phyloP scores from a whole-genome alignment of 2,888 invertebrate genomes.

The Punctoribates punctum region DNA sequence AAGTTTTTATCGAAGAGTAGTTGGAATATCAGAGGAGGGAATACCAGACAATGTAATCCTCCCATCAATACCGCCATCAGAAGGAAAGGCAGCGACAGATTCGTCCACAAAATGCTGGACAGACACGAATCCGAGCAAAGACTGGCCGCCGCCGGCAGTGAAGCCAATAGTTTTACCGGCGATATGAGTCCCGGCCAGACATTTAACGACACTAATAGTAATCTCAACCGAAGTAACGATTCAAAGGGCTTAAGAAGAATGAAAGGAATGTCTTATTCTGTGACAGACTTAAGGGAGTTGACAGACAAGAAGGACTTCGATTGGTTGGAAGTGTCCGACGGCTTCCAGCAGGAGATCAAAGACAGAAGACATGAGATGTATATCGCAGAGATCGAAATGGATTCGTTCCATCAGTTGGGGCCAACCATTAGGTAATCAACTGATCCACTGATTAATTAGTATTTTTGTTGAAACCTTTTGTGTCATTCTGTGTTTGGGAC shows the following conservation, averaged over 20 bases:
- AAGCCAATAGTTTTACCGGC: neutral
- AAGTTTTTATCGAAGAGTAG: slow-evolving; percentile 43
- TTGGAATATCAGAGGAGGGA: slow-evolving; percentile 41
- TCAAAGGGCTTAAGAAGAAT: neutral
- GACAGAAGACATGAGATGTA: slow-evolving; percentile 46
- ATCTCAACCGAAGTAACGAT: slow-evolving; percentile 3
- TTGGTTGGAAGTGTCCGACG: slow-evolving; percentile 29
- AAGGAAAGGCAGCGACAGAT: slow-evolving; percentile 33
- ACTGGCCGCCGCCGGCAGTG: neutral
- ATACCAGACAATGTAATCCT: slow-evolving; percentile 8
- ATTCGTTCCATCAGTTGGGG: slow-evolving; percentile 46
- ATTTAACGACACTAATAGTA: neutral
- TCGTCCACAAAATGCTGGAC: slow-evolving; percentile 14
- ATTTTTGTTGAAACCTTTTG: neutral
- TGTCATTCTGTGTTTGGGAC: neutral
- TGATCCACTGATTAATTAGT: neutral
- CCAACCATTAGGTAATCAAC: slow-evolving; percentile 47
- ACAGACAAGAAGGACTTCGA: slow-evolving; percentile 32
- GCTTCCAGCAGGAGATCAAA: slow-evolving; percentile 41
- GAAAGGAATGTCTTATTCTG: slow-evolving; percentile 40
- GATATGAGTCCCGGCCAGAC: neutral
- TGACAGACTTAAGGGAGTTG: slow-evolving; percentile 40
- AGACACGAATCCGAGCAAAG: neutral
- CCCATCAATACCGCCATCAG: slow-evolving; percentile 24
- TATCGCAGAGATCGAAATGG: slow-evolving; percentile 48